Evolutionary conservation across 2,888 invertebrate species (phyloP).

Genomic region (Odontothrips loti): DNA sequence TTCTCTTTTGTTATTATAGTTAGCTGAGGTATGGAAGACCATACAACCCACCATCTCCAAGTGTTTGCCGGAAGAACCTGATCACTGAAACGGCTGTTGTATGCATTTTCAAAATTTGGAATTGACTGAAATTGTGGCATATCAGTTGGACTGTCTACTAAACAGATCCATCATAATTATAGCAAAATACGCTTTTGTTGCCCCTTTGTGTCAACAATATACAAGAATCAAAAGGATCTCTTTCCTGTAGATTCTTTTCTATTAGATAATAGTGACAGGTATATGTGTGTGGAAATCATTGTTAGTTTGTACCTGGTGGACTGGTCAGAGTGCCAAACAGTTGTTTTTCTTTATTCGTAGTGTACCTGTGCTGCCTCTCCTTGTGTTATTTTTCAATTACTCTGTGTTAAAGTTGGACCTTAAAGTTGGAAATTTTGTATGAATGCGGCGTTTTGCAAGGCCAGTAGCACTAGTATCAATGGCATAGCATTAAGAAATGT

Average conservation of each 20-base stretch:
- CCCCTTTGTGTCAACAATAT: too few relatives aligned
- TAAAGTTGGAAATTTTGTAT: background rate
- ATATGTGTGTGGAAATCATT: background rate
- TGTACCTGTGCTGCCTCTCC: background rate
- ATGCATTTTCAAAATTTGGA: background rate
- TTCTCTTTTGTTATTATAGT: constrained; percentile 43
- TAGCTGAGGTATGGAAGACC: constrained; percentile 54
- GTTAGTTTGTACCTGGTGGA: background rate
- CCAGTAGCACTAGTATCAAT: background rate
- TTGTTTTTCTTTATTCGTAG: background rate
- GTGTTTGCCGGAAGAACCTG: constrained; percentile 48
- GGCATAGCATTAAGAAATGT: background rate
- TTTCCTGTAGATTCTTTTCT: background rate
- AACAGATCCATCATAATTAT: background rate
- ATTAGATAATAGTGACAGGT: background rate
- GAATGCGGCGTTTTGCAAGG: background rate
- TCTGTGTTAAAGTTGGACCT: background rate
- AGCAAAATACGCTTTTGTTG: background rate
- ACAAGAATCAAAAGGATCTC: background rate
- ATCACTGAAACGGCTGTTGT: background rate
- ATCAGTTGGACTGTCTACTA: background rate
- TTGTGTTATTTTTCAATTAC: background rate
- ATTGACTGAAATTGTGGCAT: constrained; percentile 2
- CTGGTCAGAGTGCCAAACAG: background rate
- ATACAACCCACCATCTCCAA: constrained; percentile 53